Conservation (phyloP, 2,113 vertebrate species). For the Pleuronectes platessa region DNA sequence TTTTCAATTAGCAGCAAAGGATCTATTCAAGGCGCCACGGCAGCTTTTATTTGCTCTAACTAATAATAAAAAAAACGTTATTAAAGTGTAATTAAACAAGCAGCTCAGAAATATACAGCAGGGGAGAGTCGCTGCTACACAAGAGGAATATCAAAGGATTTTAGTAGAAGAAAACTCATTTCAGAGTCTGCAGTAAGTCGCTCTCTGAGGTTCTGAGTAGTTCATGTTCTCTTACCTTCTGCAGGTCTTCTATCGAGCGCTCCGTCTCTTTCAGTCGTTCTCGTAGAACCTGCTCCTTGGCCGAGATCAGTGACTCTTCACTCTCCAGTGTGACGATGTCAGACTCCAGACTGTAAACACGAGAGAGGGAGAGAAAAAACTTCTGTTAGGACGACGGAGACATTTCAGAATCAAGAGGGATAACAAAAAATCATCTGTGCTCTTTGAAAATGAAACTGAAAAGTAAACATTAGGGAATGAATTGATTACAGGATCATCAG, state of each 20-base stretch:
- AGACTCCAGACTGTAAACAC: conserved; percentile 89
- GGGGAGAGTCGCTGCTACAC: neutral
- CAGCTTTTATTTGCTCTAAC: too few species aligned
- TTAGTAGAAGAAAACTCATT: too few species aligned
- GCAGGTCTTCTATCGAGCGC: conserved; percentile 91
- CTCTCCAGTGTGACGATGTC: conserved; percentile 92
- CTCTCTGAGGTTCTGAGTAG: too few species aligned
- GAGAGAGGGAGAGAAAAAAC: neutral
- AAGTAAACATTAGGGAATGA: neutral
- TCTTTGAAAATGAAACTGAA: too few species aligned
- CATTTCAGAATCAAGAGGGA: neutral
- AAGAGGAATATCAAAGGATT: neutral
- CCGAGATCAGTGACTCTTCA: conserved; percentile 96
- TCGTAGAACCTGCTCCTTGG: conserved; percentile 95
- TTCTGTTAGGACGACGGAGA: neutral
- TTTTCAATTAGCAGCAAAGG: conserved; percentile 4
- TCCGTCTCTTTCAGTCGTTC: conserved; percentile 94
- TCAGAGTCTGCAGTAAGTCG: too few species aligned
- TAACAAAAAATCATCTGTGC: neutral
- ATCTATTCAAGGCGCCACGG: neutral
- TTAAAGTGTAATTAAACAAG: neutral
- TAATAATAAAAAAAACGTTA: neutral
- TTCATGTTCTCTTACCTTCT: conserved; percentile 83
- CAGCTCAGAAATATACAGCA: neutral
- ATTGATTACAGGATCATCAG: too few species aligned